A percentile compares a stretch with the other conserved stretches of the same genome.
Evolutionary conservation across 2,888 invertebrate species (phyloP).

Genomic region (Pseudococcus jackbeardsleyi): DNA sequence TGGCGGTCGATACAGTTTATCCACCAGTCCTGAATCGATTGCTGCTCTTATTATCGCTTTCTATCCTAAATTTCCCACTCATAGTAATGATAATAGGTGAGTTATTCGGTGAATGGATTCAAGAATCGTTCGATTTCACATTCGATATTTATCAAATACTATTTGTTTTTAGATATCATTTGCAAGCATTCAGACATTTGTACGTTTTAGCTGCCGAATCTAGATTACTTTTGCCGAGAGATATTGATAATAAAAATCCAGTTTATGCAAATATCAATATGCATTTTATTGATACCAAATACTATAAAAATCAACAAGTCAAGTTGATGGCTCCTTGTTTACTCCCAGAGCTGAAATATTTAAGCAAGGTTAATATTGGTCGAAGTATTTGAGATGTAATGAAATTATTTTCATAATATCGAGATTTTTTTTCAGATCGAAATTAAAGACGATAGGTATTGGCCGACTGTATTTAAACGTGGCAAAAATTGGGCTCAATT

Average conservation of each 20-base stretch:
- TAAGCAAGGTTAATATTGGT: conserved; percentile 76
- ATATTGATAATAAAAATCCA: conserved; percentile 83
- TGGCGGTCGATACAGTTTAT: conserved; percentile 88
- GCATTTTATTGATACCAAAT: conserved; percentile 70
- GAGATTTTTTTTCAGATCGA: conserved; percentile 69
- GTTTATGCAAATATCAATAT: conserved; percentile 86
- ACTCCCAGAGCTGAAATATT: conserved; percentile 82
- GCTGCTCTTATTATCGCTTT: conserved; percentile 93
- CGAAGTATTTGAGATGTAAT: neutral
- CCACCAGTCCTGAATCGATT: conserved; percentile 85
- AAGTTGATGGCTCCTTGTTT: conserved; percentile 86
- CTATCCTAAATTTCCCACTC: conserved; percentile 97
- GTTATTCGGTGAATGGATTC: neutral
- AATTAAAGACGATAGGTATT: conserved; percentile 88
- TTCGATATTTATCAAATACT: neutral
- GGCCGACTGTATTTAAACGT: conserved; percentile 87
- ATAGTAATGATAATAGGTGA: conserved; percentile 95
- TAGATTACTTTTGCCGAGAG: conserved; percentile 87
- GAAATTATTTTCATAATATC: conserved; percentile 16
- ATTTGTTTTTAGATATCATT: conserved; percentile 81
- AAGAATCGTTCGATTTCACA: neutral
- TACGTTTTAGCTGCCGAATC: conserved; percentile 96
- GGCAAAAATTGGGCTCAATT: conserved; percentile 88
- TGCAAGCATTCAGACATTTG: conserved; percentile 96
- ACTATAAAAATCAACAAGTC: conserved; percentile 72